phyloP scores from a whole-genome alignment of 2,113 vertebrate species.

The Helogale parvula region DNA sequence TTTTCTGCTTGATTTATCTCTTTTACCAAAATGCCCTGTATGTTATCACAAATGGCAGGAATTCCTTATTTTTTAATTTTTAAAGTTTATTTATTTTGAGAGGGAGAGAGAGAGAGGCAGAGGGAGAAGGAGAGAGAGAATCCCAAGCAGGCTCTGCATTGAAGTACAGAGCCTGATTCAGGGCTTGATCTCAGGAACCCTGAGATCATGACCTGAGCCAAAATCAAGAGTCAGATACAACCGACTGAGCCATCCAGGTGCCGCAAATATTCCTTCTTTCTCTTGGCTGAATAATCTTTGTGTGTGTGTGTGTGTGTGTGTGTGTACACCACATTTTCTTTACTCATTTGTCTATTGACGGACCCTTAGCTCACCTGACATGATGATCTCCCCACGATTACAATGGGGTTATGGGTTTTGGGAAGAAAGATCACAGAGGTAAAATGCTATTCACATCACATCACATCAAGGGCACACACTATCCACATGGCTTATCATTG shows the following conservation, averaged over 20 bases:
- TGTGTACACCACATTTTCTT: not conserved
- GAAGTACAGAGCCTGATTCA: too few species aligned
- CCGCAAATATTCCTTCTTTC: not conserved
- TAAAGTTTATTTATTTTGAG: too few species aligned
- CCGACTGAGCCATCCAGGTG: too few species aligned
- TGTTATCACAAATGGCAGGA: not conserved
- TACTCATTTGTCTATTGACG: not conserved
- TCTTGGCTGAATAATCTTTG: not conserved
- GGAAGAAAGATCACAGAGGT: not conserved
- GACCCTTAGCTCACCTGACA: not conserved
- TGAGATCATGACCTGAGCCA: too few species aligned
- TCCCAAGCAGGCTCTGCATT: too few species aligned
- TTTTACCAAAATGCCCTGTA: not conserved
- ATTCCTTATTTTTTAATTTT: not conserved
- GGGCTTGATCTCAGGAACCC: too few species aligned
- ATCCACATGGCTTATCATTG: accelerated
- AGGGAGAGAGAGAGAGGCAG: too few species aligned
- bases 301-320: not conserved
- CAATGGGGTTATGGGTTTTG: not conserved
- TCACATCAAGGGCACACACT: not conserved
- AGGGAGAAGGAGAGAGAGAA: too few species aligned
- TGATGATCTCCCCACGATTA: not conserved
- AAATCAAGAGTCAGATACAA: too few species aligned
- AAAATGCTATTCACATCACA: not conserved
- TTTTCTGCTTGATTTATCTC: not conserved